Percentiles rank a stretch among this genome's conserved stretches.
phyloP scores from a whole-genome alignment of 2,888 invertebrate species.

The Acanthococcus lagerstroemiae region DNA sequence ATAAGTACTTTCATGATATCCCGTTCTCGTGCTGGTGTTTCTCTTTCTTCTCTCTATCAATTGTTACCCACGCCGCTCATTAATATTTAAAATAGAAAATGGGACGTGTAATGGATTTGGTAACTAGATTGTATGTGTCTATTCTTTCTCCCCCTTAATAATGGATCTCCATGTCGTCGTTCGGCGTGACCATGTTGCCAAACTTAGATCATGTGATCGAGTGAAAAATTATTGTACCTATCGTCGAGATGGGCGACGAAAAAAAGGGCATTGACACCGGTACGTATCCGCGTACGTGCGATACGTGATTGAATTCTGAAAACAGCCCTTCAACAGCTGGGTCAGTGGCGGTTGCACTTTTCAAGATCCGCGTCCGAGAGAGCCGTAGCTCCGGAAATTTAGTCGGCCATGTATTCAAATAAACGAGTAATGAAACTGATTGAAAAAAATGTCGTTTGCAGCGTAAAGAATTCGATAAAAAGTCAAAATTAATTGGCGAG shows the following conservation, averaged over 20 bases:
- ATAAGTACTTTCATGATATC: conserved; percentile 1
- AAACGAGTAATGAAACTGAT: no score
- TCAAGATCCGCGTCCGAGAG: no score
- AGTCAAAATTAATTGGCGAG: no score
- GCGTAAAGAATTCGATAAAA: no score
- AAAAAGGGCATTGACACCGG: conserved; percentile 22
- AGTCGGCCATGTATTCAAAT: no score
- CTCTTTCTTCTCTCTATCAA: not conserved
- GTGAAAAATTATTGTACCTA: not conserved
- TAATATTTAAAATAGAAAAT: no score
- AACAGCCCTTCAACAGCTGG: not conserved
- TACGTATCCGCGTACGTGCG: conserved; percentile 6
- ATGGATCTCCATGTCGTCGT: conserved; percentile 1
- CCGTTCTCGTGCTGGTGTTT: not conserved
- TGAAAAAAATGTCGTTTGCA: no score
- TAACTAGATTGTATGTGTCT: not conserved
- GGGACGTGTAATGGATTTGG: conserved; percentile 6
- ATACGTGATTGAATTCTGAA: conserved; percentile 23
- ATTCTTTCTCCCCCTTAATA: not conserved
- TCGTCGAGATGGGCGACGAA: not conserved
- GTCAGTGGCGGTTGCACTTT: no score
- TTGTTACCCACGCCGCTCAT: conserved; percentile 21
- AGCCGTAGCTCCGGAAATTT: conserved; percentile 22
- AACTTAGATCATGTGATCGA: conserved; percentile 5
- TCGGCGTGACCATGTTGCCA: conserved; percentile 10